Percentiles rank a stretch among this genome's conserved stretches.
Conservation (phyloP, 2,888 invertebrate genomes). For the Polia nebulosa region DNA sequence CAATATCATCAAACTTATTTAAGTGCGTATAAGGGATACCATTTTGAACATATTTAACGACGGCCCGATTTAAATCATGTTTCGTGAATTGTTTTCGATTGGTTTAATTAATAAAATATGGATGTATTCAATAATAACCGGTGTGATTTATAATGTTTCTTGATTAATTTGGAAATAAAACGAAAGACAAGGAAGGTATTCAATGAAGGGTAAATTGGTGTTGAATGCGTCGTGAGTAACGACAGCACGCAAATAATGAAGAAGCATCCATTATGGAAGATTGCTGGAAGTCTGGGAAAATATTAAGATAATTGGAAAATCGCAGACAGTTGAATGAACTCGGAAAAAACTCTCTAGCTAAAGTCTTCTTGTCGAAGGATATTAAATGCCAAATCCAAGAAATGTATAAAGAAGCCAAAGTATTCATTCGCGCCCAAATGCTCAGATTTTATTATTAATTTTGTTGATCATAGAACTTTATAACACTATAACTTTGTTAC, state of each 20-base stretch:
- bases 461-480: constrained; percentile 54
- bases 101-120: constrained; percentile 58
- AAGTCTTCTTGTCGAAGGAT: constrained; percentile 30
- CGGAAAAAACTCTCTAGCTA: constrained; percentile 25
- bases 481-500: constrained; percentile 45
- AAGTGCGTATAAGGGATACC: constrained; percentile 70
- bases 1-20: constrained; percentile 82
- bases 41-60: constrained; percentile 67
- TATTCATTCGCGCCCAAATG: constrained; percentile 40
- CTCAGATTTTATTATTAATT: constrained; percentile 48
- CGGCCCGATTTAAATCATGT: constrained; percentile 58
- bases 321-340: constrained; percentile 54
- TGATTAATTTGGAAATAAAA: constrained; percentile 43
- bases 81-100: constrained; percentile 62
- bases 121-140: constrained; percentile 45
- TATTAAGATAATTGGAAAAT: constrained; percentile 37
- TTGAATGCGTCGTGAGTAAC: constrained; percentile 26
- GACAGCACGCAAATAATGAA: constrained; percentile 4
- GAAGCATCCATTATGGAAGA: not conserved
- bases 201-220: constrained; percentile 13
- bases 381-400: constrained; percentile 45
- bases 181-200: constrained; percentile 18
- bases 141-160: constrained; percentile 61
- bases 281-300: constrained; percentile 13
- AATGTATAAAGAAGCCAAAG: constrained; percentile 30